Conservation (phyloP, 2,113 vertebrate genomes). For the Limnothrissa miodon region DNA sequence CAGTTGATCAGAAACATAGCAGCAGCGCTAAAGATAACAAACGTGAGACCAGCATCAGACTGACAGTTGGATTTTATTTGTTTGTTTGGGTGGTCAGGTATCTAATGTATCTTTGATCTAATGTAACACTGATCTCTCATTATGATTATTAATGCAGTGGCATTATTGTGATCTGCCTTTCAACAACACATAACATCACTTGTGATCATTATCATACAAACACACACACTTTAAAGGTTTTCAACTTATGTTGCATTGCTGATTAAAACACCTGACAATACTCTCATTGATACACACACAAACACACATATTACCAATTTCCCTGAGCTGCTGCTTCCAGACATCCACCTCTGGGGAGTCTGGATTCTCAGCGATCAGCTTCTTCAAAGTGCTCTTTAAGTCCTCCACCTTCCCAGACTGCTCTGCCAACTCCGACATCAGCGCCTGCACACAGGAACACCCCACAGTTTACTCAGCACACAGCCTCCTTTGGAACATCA, state of each 20-base stretch:
- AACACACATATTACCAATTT: slow-evolving; percentile 80
- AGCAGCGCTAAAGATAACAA: slow-evolving; percentile 10
- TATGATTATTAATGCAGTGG: too few species aligned
- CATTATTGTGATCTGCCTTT: neutral
- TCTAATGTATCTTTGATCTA: too few species aligned
- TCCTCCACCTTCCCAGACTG: slow-evolving; percentile 87
- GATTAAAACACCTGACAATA: neutral
- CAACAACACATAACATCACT: neutral
- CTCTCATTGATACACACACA: neutral
- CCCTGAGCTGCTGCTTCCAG: slow-evolving; percentile 89
- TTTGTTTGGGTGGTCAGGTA: too few species aligned
- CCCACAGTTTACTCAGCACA: neutral
- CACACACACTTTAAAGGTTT: neutral
- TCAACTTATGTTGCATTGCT: neutral
- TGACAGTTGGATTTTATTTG: neutral
- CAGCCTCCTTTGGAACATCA: neutral
- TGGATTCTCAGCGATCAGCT: slow-evolving; percentile 82
- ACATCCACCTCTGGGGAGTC: slow-evolving; percentile 86
- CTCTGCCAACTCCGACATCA: slow-evolving; percentile 86
- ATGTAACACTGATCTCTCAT: too few species aligned
- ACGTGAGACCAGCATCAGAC: slow-evolving; percentile 23
- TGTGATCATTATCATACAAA: slow-evolving; percentile 18
- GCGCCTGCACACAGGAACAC: slow-evolving; percentile 68
- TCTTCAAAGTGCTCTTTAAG: slow-evolving; percentile 80
- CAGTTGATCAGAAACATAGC: slow-evolving; percentile 23